Base-by-base conservation (phyloP, 2,888 invertebrate genomes). In the Calameuta filiformis region DNA sequence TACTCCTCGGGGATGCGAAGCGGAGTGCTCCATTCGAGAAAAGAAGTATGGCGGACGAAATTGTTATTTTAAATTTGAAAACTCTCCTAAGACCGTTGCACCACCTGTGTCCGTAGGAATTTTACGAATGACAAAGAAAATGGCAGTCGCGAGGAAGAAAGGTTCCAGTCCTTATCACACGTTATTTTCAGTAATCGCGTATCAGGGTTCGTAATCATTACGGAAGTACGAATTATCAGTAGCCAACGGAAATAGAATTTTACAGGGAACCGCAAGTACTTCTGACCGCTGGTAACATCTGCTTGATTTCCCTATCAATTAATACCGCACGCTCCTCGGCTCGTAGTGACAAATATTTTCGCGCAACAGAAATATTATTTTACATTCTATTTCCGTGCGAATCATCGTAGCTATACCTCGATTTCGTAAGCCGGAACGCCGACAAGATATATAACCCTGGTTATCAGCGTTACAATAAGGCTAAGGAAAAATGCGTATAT, bases 221-320 rank as follows among this genome's bases (percentile, higher is more conserved):
- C 71, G 71, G 71, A 71, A 71, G 31, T 71, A 11, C 71, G 31
- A 71, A 33, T 71, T 31, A 71, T 71, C 71, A 71, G 71, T 71
- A 12, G 71, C 11, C 33, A 71, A 23, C 56, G 56, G 56, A 56
- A 56, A 23, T 56, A 56, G 23, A 56, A 56, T 56, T 56, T 23
- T 56, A 56, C 56, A 15, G 23, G 23, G 23, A 56, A 56, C 56
- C 56, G 23, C 56, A 9, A 23, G 23, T 56, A 56, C 56, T 56
- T 15, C 0, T 23, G 23, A 9, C 9, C 56, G 9, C 56, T 56
- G 9, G 56, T 56, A 23, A 56, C 56, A 56, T 56, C 56, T 56
- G 56, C 56, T 56, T 15, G 56, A 15, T 56, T 56, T 56, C 56
- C 23, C 23, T 56, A 56, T 56, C 56, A 56, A 56, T 56, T 56